phyloP scores from a whole-genome alignment of 2,113 vertebrate genomes.

The Saguinus midas region DNA sequence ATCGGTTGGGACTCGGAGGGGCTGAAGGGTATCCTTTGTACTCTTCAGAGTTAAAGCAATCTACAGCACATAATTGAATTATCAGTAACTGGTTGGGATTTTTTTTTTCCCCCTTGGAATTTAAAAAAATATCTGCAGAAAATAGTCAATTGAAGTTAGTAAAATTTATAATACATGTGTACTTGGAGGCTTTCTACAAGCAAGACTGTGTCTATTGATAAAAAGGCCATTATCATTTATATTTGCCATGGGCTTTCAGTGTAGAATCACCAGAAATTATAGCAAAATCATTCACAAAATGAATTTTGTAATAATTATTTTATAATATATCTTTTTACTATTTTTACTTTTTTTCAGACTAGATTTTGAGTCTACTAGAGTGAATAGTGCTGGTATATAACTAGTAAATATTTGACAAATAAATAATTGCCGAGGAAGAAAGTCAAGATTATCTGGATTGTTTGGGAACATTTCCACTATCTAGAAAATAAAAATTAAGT shows the following conservation, averaged over 20 bases:
- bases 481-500: background rate
- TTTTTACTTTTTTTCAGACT: background rate
- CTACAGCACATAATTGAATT: background rate
- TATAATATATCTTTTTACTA: background rate
- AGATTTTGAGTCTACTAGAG: background rate
- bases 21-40: slow-evolving; percentile 81
- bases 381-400: background rate
- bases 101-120: background rate
- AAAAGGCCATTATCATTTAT: background rate
- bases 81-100: slow-evolving; percentile 19
- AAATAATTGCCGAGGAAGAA: background rate
- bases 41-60: slow-evolving; percentile 42
- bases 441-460: background rate
- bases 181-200: background rate
- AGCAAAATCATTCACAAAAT: background rate
- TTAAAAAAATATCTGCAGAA: background rate
- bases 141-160: background rate
- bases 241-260: background rate
- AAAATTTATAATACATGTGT: slow-evolving; percentile 3
- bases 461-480: background rate
- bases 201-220: background rate
- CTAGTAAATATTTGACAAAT: background rate
- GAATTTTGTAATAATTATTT: background rate
- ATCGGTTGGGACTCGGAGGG: slow-evolving; percentile 66
- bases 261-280: background rate